Evolutionary conservation across 2,888 invertebrate species (phyloP).

Genomic region (Odontothrips loti): DNA sequence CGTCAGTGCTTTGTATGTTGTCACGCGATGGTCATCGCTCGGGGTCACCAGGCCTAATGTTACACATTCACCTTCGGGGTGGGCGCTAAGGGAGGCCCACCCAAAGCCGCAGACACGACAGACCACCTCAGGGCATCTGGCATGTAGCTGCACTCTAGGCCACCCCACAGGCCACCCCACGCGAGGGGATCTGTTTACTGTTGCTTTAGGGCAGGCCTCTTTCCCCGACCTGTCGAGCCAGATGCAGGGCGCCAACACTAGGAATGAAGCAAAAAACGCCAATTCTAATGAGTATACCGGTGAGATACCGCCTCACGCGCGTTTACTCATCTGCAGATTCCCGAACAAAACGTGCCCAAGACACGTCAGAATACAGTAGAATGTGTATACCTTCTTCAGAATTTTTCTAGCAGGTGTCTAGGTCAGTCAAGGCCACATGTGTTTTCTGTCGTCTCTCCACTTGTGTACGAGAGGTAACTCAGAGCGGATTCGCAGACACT

Average conservation of each 20-base stretch:
- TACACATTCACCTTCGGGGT: not conserved
- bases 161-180: conserved; percentile 1
- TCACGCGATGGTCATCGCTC: too few relatives aligned
- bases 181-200: conserved; percentile 16
- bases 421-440: conserved; percentile 10
- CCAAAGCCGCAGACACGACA: not conserved
- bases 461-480: not conserved
- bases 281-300: too few relatives aligned
- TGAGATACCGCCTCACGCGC: too few relatives aligned
- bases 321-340: too few relatives aligned
- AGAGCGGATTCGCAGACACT: not conserved
- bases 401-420: not conserved
- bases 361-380: too few relatives aligned
- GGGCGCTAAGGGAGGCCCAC: not conserved
- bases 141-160: not conserved
- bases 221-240: too few relatives aligned
- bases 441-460: not conserved
- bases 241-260: too few relatives aligned
- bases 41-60: too few relatives aligned
- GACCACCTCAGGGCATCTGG: conserved; percentile 4
- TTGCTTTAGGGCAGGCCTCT: not conserved
- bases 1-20: too few relatives aligned
- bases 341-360: too few relatives aligned
- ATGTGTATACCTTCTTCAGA: too few relatives aligned
- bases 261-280: too few relatives aligned